Base-by-base conservation (phyloP, 1,140 invertebrate genomes). In the Propsilocerus akamusi region DNA sequence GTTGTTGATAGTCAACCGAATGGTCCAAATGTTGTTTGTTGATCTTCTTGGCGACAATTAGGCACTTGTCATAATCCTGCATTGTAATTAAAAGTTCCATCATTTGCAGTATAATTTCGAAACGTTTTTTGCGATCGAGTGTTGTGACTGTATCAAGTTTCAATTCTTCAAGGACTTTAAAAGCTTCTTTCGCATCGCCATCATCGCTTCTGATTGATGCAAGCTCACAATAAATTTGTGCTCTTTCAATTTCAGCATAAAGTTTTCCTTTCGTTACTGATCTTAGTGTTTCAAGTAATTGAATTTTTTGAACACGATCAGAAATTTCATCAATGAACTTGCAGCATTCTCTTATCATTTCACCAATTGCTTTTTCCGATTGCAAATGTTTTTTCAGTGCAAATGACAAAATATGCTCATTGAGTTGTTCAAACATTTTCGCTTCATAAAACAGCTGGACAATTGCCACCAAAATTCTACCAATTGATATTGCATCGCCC, bases 241-340 rank as follows among this genome's bases (percentile, higher is more conserved):
- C 34, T 41, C 34, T 41, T 41, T 41, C 34, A 22, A 41, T 41
- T 41, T 41, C 34, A n/a, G 34, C 34, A 41, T 41, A 41, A 5
- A 41, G 14, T 41, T 41, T 41, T 41, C 34, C 34, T 20, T 41
- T 20, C 17, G 34, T 41, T 17, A 41, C 34, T 8, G 10, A 20
- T 17, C 22, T 41, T 4, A 41, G 14, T 17, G 34, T 41, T 41
- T 41, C 34, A 8, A 41, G 11, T 1, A 41, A 20, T 41, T 41
- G 17, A 4, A 17, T 41, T 41, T 41, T 41, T 1, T 20, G 17
- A 5, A 20, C 17, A 20, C 10, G 17, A 41, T 41, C 14, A 5
- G 8, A 8, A 5, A 41, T 41, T 17, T 17, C 4, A 17, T 41
- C 34, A 20, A 41, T 20, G 22, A 41, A 41, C 17, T 41, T 20